Evolutionary conservation across 1,140 invertebrate species (phyloP).

Genomic region (Diorhabda sublineata): DNA sequence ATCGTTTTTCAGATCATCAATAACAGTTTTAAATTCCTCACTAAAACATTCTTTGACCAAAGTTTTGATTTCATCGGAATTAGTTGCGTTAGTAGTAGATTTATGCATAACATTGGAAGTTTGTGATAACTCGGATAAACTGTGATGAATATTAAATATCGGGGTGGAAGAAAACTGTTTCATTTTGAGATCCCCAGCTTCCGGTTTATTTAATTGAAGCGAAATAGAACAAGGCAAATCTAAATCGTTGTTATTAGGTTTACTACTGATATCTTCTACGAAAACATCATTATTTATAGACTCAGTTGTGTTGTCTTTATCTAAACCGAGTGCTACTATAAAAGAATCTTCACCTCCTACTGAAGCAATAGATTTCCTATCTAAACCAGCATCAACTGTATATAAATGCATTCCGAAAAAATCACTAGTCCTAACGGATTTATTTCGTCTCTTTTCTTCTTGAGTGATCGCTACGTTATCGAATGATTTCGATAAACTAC

Average conservation of each 20-base stretch:
- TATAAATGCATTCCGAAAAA: slow-evolving; percentile 20
- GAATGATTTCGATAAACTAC: slow-evolving; percentile 7
- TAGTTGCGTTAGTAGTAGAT: not conserved
- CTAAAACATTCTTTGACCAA: slow-evolving; percentile 14
- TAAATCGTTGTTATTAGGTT: not conserved
- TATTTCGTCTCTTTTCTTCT: not conserved
- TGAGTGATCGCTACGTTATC: not conserved
- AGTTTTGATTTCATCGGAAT: not conserved
- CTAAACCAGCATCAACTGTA: slow-evolving; percentile 3
- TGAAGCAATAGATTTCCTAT: not conserved
- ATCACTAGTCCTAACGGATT: slow-evolving; percentile 17
- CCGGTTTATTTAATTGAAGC: not conserved
- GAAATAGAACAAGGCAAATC: not conserved
- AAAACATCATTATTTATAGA: slow-evolving; percentile 15
- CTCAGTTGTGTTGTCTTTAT: slow-evolving; percentile 24
- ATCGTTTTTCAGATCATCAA: slow-evolving; percentile 23
- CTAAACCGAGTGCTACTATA: slow-evolving; percentile 27
- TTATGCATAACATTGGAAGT: not conserved
- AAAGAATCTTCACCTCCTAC: slow-evolving; percentile 31
- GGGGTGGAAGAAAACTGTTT: slow-evolving; percentile 8
- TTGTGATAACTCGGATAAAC: not conserved
- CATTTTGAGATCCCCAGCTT: slow-evolving; percentile 8
- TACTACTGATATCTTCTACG: not conserved
- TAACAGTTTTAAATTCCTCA: slow-evolving; percentile 21
- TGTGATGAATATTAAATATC: not conserved